Percentiles rank a stretch among this genome's conserved stretches.
Evolutionary conservation across 2,888 invertebrate species (phyloP).

Genomic region (Synergus itoensis): DNA sequence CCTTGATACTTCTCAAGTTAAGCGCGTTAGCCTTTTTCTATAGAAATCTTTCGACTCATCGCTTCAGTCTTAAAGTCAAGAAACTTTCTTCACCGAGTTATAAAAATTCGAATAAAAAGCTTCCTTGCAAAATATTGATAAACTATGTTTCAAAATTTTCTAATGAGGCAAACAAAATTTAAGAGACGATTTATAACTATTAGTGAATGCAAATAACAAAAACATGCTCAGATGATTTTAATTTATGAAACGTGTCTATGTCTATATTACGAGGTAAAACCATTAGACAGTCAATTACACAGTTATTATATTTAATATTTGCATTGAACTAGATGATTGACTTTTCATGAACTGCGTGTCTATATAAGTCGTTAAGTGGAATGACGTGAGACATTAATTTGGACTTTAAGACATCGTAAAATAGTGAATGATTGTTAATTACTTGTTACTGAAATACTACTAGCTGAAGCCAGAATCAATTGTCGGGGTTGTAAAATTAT

Average conservation of each 20-base stretch:
- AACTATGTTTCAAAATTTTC: neutral
- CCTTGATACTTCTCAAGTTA: neutral
- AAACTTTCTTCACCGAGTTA: neutral
- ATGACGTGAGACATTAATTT: slow-evolving; percentile 13
- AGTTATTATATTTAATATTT: slow-evolving; percentile 19
- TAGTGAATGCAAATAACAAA: neutral
- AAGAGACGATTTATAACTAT: neutral
- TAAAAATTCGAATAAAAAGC: neutral
- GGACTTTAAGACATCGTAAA: neutral
- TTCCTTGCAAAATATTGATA: neutral
- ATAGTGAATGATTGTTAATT: neutral
- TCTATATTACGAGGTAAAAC: neutral
- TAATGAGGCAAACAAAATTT: neutral
- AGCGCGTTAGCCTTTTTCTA: neutral
- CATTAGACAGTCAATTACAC: neutral
- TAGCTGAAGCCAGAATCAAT: slow-evolving; percentile 24
- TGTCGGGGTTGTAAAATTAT: slow-evolving; percentile 4
- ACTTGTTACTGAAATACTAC: neutral
- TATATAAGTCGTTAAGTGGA: neutral
- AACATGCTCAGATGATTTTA: neutral
- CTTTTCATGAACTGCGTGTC: neutral
- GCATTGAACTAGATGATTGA: neutral
- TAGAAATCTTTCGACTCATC: neutral
- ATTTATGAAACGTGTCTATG: neutral
- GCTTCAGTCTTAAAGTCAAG: neutral